phyloP scores from a whole-genome alignment of 2,113 vertebrate genomes.

The Gymnogyps californianus region DNA sequence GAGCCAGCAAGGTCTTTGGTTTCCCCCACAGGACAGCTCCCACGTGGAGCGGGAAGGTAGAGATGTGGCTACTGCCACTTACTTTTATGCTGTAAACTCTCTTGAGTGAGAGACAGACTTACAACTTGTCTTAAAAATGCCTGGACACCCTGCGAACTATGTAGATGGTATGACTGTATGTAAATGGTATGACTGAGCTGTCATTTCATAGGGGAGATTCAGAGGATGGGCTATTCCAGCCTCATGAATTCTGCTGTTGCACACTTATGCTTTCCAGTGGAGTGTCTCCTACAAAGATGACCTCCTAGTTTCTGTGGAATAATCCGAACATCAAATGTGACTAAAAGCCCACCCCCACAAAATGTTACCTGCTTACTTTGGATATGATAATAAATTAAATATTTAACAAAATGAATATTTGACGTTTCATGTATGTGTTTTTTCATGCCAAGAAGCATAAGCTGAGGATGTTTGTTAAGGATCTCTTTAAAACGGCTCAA shows the following conservation, averaged over 20 bases:
- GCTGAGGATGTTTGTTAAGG: background rate
- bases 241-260: background rate
- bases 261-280: background rate
- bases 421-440: background rate
- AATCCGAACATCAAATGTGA: background rate
- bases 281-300: background rate
- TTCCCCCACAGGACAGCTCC: background rate
- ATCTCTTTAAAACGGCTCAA: background rate
- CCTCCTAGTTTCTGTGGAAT: background rate
- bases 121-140: background rate
- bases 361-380: background rate
- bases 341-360: background rate
- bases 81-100: background rate
- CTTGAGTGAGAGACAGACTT: background rate
- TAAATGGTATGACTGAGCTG: background rate
- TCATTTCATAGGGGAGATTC: background rate
- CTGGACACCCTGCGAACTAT: background rate
- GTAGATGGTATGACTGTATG: background rate
- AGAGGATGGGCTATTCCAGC: background rate
- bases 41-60: accelerated
- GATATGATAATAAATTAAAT: background rate
- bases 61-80: background rate
- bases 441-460: background rate
- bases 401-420: background rate
- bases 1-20: background rate